Conservation (phyloP, 2,113 vertebrate species). For the Semicossyphus pulcher region DNA sequence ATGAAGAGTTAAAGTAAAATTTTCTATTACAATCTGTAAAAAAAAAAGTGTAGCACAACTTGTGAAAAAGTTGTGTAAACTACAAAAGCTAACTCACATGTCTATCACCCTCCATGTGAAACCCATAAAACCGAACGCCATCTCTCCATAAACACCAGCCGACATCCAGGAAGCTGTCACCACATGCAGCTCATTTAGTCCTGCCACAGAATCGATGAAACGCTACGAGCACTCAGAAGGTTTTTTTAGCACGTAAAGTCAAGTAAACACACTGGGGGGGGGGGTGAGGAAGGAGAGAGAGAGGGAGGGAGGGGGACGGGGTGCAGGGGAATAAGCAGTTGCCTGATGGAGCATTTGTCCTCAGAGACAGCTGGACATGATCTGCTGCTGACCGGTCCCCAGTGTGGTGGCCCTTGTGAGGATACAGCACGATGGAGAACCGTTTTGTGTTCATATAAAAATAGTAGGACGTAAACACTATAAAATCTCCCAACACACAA, state of each 20-base stretch:
- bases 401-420: constrained; percentile 58
- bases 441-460: constrained; percentile 1
- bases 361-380: constrained; percentile 79
- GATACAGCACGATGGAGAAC: constrained; percentile 23
- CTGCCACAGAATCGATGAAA: constrained; percentile 20
- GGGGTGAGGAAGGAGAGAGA: neutral
- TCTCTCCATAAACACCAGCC: constrained; percentile 40
- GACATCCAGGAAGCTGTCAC: constrained; percentile 44
- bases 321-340: constrained; percentile 72
- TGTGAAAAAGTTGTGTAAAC: constrained; percentile 15
- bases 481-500: neutral
- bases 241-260: constrained; percentile 54
- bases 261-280: constrained; percentile 40
- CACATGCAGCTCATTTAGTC: neutral
- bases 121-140: constrained; percentile 34
- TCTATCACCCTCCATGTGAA: constrained; percentile 31
- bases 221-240: constrained; percentile 35
- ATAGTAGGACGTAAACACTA: neutral
- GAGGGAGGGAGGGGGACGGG: constrained; percentile 1
- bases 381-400: constrained; percentile 72
- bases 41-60: neutral
- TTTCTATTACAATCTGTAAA: too few relatives aligned
- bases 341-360: constrained; percentile 81
- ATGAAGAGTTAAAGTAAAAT: too few relatives aligned
- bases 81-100: constrained; percentile 34